Evolutionary conservation across 2,888 invertebrate genomes (phyloP), one percentile per base, ranked within the genome.

Genomic region (Tanytarsus gracilentus): DNA sequence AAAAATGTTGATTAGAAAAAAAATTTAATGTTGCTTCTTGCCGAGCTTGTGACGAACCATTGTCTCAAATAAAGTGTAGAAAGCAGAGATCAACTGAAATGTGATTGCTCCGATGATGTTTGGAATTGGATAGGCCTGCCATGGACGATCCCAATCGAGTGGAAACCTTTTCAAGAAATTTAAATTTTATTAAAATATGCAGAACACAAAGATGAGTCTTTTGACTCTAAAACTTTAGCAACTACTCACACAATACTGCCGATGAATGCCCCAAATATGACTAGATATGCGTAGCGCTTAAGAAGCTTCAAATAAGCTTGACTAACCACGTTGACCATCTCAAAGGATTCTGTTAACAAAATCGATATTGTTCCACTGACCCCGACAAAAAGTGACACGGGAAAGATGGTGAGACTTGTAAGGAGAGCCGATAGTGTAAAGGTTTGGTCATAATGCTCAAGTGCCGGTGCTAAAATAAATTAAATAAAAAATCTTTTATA

Each of bases 71-170:
- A 58, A 39, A 26, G 18, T 18, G 25, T 60, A 60, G 25, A 60
- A 60, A 9, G 26, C 14, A 5, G 33, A 49, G 23, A 50, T 7
- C 49, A 60, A 36, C 26, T 60, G 60, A 9, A 84, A 84, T 49
- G 78, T 63, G 3, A 85, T 66, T 1, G 82, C 79, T 5, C 84
- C 84, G 30, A 79, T 71, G 23, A 79, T 75, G 67, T 84, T 84
- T 3, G 85, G 81, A 66, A 83, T 80, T 1, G 85, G 85, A 80
- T 85, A 85, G 0, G 67, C 78, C 76, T 91, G 90, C 88, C 90
- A 92, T 9, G 86, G 84, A 63, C 83, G 77, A 68, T 90, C 86
- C 92, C 92, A 92, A 69, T 92, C 92, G 33, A 92, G 73, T 1
- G 92, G 91, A 61, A 90, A 84, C n/a, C n/a, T n/a, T n/a, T n/a